A percentile compares a stretch with the other conserved stretches of the same genome.
Evolutionary conservation across 2,113 vertebrate species (phyloP).

Genomic region (Trinectes maculatus): DNA sequence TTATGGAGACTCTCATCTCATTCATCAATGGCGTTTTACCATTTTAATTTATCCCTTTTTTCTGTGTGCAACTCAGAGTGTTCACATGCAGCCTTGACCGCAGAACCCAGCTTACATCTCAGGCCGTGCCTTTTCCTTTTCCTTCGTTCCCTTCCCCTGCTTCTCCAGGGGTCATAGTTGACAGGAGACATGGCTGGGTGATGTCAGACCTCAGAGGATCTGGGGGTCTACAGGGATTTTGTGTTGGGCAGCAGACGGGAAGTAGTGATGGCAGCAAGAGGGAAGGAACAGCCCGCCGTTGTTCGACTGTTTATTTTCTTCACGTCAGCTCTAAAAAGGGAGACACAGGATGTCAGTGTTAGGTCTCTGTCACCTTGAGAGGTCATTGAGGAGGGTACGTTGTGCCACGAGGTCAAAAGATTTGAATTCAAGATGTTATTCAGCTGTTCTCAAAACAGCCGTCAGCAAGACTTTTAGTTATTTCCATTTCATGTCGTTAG

Average conservation of each 20-base stretch:
- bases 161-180: slow-evolving; percentile 70
- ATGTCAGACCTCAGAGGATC: slow-evolving; percentile 51
- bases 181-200: slow-evolving; percentile 69
- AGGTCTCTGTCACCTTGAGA: slow-evolving; percentile 12
- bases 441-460: too few species aligned
- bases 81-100: slow-evolving; percentile 35
- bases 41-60: slow-evolving; percentile 36
- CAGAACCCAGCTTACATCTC: slow-evolving; percentile 32
- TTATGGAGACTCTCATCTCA: slow-evolving; percentile 6
- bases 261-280: slow-evolving; percentile 38
- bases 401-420: background rate
- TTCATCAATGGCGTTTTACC: too few species aligned
- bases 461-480: background rate
- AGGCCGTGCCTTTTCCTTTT: slow-evolving; percentile 33
- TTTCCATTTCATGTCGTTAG: background rate
- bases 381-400: slow-evolving; percentile 2
- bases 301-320: slow-evolving; percentile 56
- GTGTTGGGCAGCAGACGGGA: slow-evolving; percentile 46
- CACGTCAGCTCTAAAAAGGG: slow-evolving; percentile 43
- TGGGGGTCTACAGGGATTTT: slow-evolving; percentile 18
- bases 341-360: slow-evolving; percentile 61
- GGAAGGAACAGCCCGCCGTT: slow-evolving; percentile 60
- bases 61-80: slow-evolving; percentile 46
- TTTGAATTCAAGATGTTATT: slow-evolving; percentile 10
- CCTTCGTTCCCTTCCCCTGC: slow-evolving; percentile 16